Evolutionary conservation across 2,888 invertebrate genomes (phyloP).

Genomic region (Chirona hameri): DNA sequence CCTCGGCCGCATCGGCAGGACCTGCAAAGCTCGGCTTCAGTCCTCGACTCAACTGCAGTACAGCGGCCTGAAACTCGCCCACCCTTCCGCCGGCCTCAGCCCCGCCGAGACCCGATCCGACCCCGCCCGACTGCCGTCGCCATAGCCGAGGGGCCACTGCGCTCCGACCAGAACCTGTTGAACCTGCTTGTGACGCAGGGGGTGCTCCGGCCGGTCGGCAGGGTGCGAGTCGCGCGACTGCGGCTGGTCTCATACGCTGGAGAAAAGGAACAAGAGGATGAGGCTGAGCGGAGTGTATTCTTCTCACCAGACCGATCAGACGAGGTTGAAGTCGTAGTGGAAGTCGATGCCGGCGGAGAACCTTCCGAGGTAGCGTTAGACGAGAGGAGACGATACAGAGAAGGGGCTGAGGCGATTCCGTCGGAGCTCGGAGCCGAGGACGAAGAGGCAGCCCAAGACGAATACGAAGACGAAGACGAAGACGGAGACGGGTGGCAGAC

Average conservation of each 20-base stretch:
- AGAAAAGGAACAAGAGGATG: background rate
- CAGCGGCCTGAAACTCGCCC: background rate
- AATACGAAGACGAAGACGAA: background rate
- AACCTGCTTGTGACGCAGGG: constrained; percentile 9
- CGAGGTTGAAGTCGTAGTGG: background rate
- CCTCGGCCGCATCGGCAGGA: background rate
- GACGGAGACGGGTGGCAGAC: background rate
- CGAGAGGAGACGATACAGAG: background rate
- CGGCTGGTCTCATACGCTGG: background rate
- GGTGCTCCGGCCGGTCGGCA: background rate
- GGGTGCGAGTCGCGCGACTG: background rate
- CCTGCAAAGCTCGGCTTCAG: background rate
- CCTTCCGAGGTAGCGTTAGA: background rate
- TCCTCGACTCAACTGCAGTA: background rate
- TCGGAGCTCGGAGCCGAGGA: background rate
- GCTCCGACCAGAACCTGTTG: background rate
- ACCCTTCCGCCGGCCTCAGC: background rate
- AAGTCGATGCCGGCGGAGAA: background rate
- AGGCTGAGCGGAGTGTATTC: background rate
- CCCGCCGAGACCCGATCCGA: background rate
- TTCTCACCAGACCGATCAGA: background rate
- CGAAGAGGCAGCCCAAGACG: background rate
- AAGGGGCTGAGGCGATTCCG: no score
- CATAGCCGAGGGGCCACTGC: background rate
- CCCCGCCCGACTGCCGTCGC: background rate